A percentile compares a stretch with the other conserved stretches of the same genome.
Conservation (phyloP, 2,888 invertebrate species). For the Phytoseiulus persimilis region DNA sequence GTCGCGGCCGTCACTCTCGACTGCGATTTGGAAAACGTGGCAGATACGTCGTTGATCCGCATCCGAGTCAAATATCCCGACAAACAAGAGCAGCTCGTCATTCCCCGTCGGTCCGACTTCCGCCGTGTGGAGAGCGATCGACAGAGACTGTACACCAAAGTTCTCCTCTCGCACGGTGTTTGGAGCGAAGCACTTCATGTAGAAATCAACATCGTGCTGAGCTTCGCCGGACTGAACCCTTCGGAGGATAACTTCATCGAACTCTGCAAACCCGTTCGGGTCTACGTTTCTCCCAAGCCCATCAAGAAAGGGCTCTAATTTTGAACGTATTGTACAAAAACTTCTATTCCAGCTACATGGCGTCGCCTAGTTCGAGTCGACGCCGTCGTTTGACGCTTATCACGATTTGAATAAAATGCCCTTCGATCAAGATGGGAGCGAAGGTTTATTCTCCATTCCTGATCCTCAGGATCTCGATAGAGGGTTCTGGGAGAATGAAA, state of each 20-base stretch:
- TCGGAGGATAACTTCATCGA: constrained; percentile 62
- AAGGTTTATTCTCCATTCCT: too few species aligned
- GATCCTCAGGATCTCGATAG: too few species aligned
- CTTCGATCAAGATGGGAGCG: too few species aligned
- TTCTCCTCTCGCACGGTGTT: constrained; percentile 78
- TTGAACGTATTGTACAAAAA: background rate
- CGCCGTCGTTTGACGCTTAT: too few species aligned
- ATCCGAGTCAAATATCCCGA: constrained; percentile 85
- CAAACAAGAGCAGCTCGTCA: constrained; percentile 71
- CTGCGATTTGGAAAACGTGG: constrained; percentile 72
- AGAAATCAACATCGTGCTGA: constrained; percentile 72
- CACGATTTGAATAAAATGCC: too few species aligned
- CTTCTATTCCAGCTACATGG: background rate
- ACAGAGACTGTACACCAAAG: constrained; percentile 68
- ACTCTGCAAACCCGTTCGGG: constrained; percentile 73
- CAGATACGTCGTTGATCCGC: constrained; percentile 64
- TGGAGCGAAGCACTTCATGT: constrained; percentile 77
- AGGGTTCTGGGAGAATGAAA: too few species aligned
- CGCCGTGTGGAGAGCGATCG: constrained; percentile 58
- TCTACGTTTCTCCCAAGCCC: constrained; percentile 77
- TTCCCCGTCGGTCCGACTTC: constrained; percentile 69
- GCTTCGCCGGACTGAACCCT: constrained; percentile 57
- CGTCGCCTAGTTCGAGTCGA: too few species aligned
- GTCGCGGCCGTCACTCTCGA: constrained; percentile 76
- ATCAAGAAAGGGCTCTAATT: constrained; percentile 67